Evolutionary conservation across 2,797 vertebrate genomes (phyloP).

Genomic region (Sternarchorhynchus goeldii): DNA sequence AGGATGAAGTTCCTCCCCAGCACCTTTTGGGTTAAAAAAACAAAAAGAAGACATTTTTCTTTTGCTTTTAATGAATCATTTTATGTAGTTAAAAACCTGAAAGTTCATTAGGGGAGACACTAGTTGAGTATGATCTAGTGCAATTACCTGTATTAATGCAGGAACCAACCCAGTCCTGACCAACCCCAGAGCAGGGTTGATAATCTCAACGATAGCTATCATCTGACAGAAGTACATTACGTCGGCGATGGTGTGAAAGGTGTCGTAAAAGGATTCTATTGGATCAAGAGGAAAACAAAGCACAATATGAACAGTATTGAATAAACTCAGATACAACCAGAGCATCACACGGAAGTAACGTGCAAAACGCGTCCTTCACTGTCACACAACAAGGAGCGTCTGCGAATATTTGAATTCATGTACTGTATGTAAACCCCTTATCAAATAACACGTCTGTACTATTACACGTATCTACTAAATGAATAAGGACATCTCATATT

Average conservation of each 20-base stretch:
- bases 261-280: conserved; percentile 93
- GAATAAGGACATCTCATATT: neutral
- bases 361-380: neutral
- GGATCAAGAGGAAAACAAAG: conserved; percentile 37
- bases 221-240: conserved; percentile 98
- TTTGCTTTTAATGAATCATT: neutral
- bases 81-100: neutral
- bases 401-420: neutral
- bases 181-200: conserved; percentile 89
- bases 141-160: conserved; percentile 81
- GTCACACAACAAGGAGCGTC: neutral
- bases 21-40: conserved; percentile 70
- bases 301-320: neutral
- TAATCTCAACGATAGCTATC: conserved; percentile 85
- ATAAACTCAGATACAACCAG: neutral
- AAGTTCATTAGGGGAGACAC: neutral
- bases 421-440: neutral
- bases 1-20: conserved; percentile 92
- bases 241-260: conserved; percentile 89
- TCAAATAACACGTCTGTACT: neutral
- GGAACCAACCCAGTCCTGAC: conserved; percentile 83
- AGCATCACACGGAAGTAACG: neutral
- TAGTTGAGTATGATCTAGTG: neutral
- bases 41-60: conserved; percentile 23
- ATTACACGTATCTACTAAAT: neutral